These are phyloP conservation scores for Leptinotarsa haldemani DNA, from an alignment of 2,888 invertebrate genomes.

Conservation along the genomic window DNA sequence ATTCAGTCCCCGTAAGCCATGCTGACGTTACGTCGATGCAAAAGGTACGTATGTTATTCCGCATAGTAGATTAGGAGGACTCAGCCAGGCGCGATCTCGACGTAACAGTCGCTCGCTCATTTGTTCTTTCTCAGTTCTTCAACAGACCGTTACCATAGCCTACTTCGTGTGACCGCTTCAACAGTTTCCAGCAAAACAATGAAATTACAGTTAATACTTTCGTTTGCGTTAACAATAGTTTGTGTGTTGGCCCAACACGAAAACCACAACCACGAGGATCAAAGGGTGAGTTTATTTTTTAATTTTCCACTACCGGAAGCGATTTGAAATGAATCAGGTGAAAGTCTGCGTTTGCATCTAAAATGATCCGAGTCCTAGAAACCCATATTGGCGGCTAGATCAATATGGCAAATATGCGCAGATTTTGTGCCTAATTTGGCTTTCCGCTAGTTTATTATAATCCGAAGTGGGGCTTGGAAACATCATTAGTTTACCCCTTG, in stretches of 20 bases:
- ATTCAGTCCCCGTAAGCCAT: conserved; percentile 8
- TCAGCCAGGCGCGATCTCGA: neutral
- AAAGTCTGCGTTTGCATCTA: conserved; percentile 14
- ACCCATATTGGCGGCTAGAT: conserved; percentile 26
- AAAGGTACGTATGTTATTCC: conserved; percentile 31
- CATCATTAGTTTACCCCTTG: neutral
- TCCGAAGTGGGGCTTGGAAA: neutral
- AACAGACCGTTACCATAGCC: conserved; percentile 19
- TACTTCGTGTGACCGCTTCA: conserved; percentile 20
- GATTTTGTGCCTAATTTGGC: conserved; percentile 12
- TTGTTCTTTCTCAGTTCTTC: conserved; percentile 28
- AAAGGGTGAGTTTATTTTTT: conserved; percentile 42
- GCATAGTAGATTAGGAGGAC: conserved; percentile 16
- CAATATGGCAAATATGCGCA: conserved; percentile 25
- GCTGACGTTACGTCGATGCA: conserved; percentile 30
- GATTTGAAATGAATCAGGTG: conserved; percentile 15
- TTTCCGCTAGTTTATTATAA: neutral
- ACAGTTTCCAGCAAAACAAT: conserved; percentile 28
- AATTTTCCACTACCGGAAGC: neutral
- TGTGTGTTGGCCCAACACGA: conserved; percentile 37
- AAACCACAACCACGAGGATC: conserved; percentile 43
- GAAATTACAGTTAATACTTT: conserved; percentile 28
- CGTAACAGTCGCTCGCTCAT: conserved; percentile 15
- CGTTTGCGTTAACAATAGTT: conserved; percentile 34
- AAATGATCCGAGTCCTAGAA: conserved; percentile 28